These are phyloP conservation scores for Todus mexicanus DNA, from an alignment of 2,797 vertebrate species.

Conservation along the genomic window DNA sequence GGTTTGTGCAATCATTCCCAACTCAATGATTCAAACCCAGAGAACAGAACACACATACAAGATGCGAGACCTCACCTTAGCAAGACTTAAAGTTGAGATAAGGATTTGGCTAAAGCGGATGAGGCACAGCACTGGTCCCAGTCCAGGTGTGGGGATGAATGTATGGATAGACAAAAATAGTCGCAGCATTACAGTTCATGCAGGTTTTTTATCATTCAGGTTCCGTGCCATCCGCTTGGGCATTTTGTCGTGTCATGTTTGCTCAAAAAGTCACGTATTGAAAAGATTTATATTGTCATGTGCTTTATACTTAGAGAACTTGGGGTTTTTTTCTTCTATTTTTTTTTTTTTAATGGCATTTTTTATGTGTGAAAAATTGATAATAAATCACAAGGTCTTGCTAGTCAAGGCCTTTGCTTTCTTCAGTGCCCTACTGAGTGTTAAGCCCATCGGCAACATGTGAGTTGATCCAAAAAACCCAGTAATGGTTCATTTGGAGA, in stretches of 20 bases:
- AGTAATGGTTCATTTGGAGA: not conserved
- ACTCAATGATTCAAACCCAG: accelerated
- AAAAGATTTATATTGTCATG: not conserved
- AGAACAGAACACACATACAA: accelerated
- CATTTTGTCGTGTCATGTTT: not conserved
- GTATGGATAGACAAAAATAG: not conserved
- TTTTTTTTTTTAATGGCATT: not conserved
- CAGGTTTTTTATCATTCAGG: not conserved
- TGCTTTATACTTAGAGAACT: not conserved
- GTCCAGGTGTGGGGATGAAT: not conserved
- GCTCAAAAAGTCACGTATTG: not conserved
- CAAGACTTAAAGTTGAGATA: not conserved
- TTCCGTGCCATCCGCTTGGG: not conserved
- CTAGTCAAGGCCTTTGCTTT: not conserved
- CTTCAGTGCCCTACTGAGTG: not conserved
- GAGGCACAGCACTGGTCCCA: not conserved
- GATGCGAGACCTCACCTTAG: accelerated
- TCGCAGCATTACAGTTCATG: not conserved
- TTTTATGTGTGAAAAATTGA: not conserved
- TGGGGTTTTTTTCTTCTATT: not conserved
- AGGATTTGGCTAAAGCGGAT: not conserved
- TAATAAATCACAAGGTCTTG: not conserved
- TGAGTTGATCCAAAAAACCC: not conserved
- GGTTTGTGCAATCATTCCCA: not conserved
- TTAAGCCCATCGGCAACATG: not conserved